These are phyloP conservation scores for Plutomurus gul DNA, from an alignment of 1,140 invertebrate genomes.

Conservation along the genomic window DNA sequence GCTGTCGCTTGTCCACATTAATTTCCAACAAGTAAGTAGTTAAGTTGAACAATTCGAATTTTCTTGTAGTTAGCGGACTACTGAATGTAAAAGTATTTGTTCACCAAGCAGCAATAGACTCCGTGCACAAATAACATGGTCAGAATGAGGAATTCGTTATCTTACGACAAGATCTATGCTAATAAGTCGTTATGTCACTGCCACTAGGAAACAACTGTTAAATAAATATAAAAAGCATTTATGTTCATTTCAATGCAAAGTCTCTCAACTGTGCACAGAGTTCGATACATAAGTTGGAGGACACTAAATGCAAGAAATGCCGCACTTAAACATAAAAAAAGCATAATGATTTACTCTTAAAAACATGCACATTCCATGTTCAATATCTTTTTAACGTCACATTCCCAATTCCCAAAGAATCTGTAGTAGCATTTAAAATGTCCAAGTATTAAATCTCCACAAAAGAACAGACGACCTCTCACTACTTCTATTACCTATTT, in stretches of 20 bases:
- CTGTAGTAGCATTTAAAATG: too few species aligned
- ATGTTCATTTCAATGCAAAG: not conserved
- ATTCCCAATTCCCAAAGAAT: not conserved
- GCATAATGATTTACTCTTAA: conserved; percentile 6
- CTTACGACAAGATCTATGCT: conserved; percentile 25
- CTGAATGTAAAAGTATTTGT: not conserved
- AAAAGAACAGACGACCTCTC: not conserved
- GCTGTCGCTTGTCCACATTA: conserved; percentile 18
- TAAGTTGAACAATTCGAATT: too few species aligned
- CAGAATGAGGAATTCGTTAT: not conserved
- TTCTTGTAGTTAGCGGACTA: not conserved
- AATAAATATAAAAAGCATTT: conserved; percentile 36
- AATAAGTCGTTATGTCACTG: conserved; percentile 35
- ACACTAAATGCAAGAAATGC: too few species aligned
- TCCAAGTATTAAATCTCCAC: not conserved
- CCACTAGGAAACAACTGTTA: conserved; percentile 29
- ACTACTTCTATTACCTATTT: not conserved
- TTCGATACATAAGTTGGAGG: too few species aligned
- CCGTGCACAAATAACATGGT: not conserved
- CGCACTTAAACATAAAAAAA: not conserved
- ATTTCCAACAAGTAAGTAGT: not conserved
- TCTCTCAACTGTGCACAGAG: too few species aligned
- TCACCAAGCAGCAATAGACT: not conserved
- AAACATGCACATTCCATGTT: not conserved
- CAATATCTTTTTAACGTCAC: conserved; percentile 10